A percentile compares a stretch with the other conserved stretches of the same genome.
Conservation (phyloP, 1,140 invertebrate species). For the Drosophila arawakana region DNA sequence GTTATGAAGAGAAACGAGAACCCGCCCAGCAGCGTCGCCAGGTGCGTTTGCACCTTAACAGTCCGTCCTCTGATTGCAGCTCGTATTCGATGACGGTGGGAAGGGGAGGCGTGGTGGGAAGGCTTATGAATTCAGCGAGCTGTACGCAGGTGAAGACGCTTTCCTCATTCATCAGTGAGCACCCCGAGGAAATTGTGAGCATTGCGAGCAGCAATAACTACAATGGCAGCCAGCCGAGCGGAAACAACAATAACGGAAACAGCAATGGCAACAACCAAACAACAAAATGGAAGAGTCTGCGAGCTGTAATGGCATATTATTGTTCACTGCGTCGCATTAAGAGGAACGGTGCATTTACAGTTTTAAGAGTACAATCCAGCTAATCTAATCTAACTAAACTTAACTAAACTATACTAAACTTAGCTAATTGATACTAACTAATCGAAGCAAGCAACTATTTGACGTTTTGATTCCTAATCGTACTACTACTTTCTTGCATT, state of each 20-base stretch:
- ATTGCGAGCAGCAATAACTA: slow-evolving; percentile 13
- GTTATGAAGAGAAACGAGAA: neutral
- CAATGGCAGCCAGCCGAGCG: slow-evolving; percentile 10
- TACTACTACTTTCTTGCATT: slow-evolving; percentile 53
- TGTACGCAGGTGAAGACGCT: slow-evolving; percentile 65
- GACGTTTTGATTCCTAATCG: slow-evolving; percentile 38
- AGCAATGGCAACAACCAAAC: slow-evolving; percentile 85
- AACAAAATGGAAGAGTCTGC: slow-evolving; percentile 93
- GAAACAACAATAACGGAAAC: slow-evolving; percentile 86
- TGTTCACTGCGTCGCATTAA: slow-evolving; percentile 94
- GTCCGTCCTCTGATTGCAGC: slow-evolving; percentile 74
- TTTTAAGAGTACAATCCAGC: slow-evolving; percentile 42
- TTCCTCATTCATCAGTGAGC: slow-evolving; percentile 73
- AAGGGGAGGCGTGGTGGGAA: slow-evolving; percentile 51
- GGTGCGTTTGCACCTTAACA: slow-evolving; percentile 71
- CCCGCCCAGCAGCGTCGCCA: slow-evolving; percentile 57
- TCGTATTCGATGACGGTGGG: slow-evolving; percentile 61
- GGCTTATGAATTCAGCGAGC: slow-evolving; percentile 33
- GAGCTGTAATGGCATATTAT: slow-evolving; percentile 94
- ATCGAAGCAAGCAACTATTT: slow-evolving; percentile 44
- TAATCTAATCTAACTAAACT: slow-evolving; percentile 38
- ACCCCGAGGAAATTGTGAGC: slow-evolving; percentile 65
- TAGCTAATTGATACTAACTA: slow-evolving; percentile 8
- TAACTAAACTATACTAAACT: slow-evolving; percentile 13
- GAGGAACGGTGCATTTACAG: slow-evolving; percentile 87